Conservation (phyloP, 2,113 vertebrate genomes). For the Corapipo altera region DNA sequence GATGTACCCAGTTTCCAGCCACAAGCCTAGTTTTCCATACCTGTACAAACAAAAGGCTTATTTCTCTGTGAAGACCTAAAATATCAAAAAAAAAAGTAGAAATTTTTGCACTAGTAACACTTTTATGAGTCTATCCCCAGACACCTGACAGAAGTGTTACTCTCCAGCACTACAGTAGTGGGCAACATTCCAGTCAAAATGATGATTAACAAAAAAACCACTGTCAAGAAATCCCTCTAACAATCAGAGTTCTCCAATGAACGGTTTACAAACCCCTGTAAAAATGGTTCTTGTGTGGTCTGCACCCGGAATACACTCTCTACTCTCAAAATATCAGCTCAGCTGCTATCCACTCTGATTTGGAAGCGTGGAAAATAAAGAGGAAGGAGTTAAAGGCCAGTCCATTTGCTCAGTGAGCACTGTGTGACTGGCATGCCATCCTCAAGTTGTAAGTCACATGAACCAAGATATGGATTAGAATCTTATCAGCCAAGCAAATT, state of each 20-base stretch:
- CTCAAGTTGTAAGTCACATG: not conserved
- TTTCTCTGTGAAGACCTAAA: not conserved
- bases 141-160: not conserved
- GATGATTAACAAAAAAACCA: not conserved
- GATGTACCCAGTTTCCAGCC: not conserved
- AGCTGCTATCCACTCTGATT: not conserved
- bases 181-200: slow-evolving; percentile 39
- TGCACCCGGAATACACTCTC: not conserved
- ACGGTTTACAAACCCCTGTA: not conserved
- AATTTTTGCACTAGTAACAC: not conserved
- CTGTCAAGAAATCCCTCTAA: not conserved
- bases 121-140: not conserved
- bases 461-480: not conserved
- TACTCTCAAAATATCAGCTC: not conserved
- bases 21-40: not conserved
- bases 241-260: not conserved
- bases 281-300: not conserved
- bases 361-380: not conserved
- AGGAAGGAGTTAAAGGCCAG: not conserved
- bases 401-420: not conserved
- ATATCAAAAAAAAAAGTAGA: rapidly evolving
- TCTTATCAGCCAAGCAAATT: not conserved
- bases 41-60: not conserved
- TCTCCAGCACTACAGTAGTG: not conserved
- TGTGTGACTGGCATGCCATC: not conserved